phyloP scores from a whole-genome alignment of 2,113 vertebrate genomes.

The Micronisus gabar region DNA sequence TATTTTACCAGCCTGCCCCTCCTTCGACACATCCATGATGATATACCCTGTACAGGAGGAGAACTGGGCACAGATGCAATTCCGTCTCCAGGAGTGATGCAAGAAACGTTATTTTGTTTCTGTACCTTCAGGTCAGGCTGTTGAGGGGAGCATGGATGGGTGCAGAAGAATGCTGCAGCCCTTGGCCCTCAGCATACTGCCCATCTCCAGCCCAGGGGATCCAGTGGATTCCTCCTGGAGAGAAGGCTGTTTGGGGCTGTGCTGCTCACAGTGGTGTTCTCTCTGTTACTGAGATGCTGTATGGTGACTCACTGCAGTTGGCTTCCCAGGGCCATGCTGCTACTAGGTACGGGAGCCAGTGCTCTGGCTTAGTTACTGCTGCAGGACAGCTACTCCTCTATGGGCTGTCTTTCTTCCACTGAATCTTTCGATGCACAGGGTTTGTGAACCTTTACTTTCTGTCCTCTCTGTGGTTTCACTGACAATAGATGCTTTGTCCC shows the following conservation, averaged over 20 bases:
- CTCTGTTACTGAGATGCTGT: neutral
- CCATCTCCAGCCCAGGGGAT: neutral
- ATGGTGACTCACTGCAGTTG: neutral
- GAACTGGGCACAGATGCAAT: neutral
- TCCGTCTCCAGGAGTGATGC: neutral
- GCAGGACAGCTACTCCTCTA: neutral
- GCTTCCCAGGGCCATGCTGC: neutral
- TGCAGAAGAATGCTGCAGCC: neutral
- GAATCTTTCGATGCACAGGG: neutral
- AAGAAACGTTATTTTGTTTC: neutral
- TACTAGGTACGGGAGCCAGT: accelerated
- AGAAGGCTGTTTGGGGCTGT: too few relatives aligned
- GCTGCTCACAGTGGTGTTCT: neutral
- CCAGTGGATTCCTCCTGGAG: neutral
- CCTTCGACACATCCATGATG: neutral
- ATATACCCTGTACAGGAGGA: neutral
- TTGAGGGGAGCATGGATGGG: neutral
- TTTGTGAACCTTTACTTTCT: neutral
- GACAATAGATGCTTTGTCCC: neutral
- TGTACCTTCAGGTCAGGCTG: neutral
- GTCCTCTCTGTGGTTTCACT: neutral
- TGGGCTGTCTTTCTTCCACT: neutral
- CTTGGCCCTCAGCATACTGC: neutral
- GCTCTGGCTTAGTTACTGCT: neutral
- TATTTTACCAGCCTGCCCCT: neutral